Evolutionary conservation across 2,888 invertebrate species (phyloP), one percentile per base, ranked within the genome.

Genomic region (Acanthococcus lagerstroemiae): DNA sequence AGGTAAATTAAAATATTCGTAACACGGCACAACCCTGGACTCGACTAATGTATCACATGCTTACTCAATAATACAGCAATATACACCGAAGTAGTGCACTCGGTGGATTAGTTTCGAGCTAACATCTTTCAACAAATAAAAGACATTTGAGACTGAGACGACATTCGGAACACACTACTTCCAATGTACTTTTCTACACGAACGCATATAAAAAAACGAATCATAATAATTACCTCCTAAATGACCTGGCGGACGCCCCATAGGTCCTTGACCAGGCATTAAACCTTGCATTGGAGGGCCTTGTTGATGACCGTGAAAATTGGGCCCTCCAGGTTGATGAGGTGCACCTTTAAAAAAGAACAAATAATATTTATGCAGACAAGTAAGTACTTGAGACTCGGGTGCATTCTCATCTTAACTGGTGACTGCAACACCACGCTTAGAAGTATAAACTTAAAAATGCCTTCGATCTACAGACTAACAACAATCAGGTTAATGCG

Each of bases 201-300:
- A 63, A 52, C 30, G 27, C 27, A 37, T 26, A 37, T 37, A 45
- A 15, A 45, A 45, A 58, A 55, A 52, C 65, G 37, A 26, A 27
- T 54, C 46, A 58, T 68, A 66, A 60, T 68, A 67, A 70, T 70
- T 73, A 73, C 71, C 73, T 70, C 72, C 71, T 73, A 74, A 73
- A 66, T 72, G 76, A 72, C 76, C 76, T 72, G 80, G 79, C 69
- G 84, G 83, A 70, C 82, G 83, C 73, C 81, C 76, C 67, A 80
- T 80, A 60, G 83, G 83, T 45, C 83, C 83, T 77, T 83, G 84
- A 78, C 84, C 83, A 74, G 84, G 84, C 55, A 85, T 86, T 60
- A 86, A 86, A 63, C 84, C 84, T 75, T 84, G 84, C 72, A 78
- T 77, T 70, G 75, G 76, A 45, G 76, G 75, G 45, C 76, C 75